phyloP scores from a whole-genome alignment of 2,797 vertebrate genomes.

The Hybognathus amarus region DNA sequence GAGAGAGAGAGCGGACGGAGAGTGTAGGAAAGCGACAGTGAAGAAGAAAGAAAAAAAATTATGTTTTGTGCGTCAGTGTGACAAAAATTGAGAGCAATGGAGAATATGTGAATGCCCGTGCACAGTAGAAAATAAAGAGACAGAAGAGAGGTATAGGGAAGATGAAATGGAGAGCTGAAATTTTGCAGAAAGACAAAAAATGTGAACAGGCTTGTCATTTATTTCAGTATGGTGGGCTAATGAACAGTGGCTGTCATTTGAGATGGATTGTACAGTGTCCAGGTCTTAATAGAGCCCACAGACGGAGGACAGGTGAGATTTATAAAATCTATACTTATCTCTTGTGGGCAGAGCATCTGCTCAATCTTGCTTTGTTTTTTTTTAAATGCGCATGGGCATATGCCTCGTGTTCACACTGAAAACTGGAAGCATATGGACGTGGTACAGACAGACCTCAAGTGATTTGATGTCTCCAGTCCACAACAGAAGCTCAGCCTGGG shows the following conservation, averaged over 20 bases:
- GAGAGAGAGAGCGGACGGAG: neutral
- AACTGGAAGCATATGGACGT: conserved; percentile 41
- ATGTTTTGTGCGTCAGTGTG: conserved; percentile 23
- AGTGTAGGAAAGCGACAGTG: conserved; percentile 6
- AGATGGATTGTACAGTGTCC: conserved; percentile 38
- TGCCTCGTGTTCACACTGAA: conserved; percentile 26
- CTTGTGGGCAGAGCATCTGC: conserved; percentile 37
- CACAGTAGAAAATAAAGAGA: conserved; percentile 36
- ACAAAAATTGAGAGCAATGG: conserved; percentile 29
- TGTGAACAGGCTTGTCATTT: conserved; percentile 47
- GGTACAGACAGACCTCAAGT: conserved; percentile 38
- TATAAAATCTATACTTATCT: conserved; percentile 52
- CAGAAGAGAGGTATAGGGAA: conserved; percentile 1
- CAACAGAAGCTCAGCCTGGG: conserved; percentile 43
- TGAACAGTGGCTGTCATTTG: conserved; percentile 43
- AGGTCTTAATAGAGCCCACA: conserved; percentile 52
- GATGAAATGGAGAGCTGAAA: conserved; percentile 11
- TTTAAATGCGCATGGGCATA: conserved; percentile 18
- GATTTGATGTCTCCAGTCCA: conserved; percentile 35
- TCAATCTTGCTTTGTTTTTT: conserved; percentile 32
- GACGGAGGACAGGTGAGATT: conserved; percentile 42
- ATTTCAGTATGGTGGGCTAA: conserved; percentile 48
- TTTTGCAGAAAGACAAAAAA: conserved; percentile 29
- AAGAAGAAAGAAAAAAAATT: conserved; percentile 21
- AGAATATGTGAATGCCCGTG: conserved; percentile 8